Evolutionary conservation across 2,888 invertebrate genomes (phyloP), one percentile per base, ranked within the genome.

Genomic region (Lottia scabra): DNA sequence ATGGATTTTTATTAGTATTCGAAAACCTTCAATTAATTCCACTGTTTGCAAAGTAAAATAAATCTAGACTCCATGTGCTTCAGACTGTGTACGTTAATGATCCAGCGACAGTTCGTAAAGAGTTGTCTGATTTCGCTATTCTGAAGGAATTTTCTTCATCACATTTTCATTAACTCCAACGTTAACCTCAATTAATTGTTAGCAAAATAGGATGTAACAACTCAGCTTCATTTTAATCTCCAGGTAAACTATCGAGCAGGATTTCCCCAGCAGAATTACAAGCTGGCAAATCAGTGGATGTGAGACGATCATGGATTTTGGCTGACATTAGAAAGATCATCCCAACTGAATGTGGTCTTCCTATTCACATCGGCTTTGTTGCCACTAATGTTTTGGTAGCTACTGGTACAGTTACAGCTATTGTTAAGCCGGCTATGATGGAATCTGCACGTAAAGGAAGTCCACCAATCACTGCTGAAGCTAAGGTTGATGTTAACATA

Each of bases 281-380:
- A 13, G 26, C 45, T 12, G 73, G 71, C 3, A 30, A 64, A 8
- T 46, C 74, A 15, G 12, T 78, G 1, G 64, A 81, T 19, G 19
- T 78, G 6, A 72, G 78, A 56, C 68, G 72, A n/a, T 63, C 72
- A 0, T 10, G 75, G 19, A 56, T 74, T 30, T 43, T 74, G 16
- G 64, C 64, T 3, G 75, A 78, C 66, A 70, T 62, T 13, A 67
- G 75, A 26, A 63, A 74, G 43, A 72, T 75, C 48, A 69, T 79
- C 26, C 73, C 78, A 23, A 81, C 84, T 30, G 81, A 81, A 65
- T 66, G 75, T 15, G 84, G 84, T 66, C 73, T 83, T 27, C 83
- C 84, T 2, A 62, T 83, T 12, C 66, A 72, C 16, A 27, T 80
- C 6, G 74, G 70, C n/a, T 63, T 82, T 15, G 65, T 77, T 19